A percentile compares a stretch with the other conserved stretches of the same genome.
Evolutionary conservation across 2,888 invertebrate genomes (phyloP).

Genomic region (Spilarctia lutea): DNA sequence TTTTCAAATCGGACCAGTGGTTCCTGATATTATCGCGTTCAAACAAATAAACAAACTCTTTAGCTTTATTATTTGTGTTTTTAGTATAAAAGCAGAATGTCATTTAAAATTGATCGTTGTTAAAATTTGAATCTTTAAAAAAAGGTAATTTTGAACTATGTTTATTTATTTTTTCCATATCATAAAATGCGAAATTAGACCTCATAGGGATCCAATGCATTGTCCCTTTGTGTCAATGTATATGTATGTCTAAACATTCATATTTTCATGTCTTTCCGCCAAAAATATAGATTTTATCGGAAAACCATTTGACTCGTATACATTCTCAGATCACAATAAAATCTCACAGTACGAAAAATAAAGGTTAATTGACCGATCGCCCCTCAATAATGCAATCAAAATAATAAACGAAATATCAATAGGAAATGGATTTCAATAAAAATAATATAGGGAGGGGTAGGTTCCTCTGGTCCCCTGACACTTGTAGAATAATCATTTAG

Average conservation of each 20-base stretch:
- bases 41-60: no score
- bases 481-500: slow-evolving; percentile 51
- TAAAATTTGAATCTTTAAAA: no score
- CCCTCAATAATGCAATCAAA: slow-evolving; percentile 51
- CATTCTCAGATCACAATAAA: neutral
- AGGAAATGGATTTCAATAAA: slow-evolving; percentile 56
- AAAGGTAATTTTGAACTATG: no score
- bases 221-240: neutral
- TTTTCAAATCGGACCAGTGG: no score
- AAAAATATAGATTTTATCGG: no score
- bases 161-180: no score
- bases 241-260: neutral
- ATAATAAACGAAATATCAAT: slow-evolving; percentile 58
- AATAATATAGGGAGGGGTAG: slow-evolving; percentile 51
- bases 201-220: neutral
- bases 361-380: slow-evolving; percentile 49
- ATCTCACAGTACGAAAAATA: slow-evolving; percentile 16
- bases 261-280: neutral
- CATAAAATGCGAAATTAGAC: neutral
- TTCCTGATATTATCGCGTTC: no score
- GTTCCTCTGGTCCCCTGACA: slow-evolving; percentile 47
- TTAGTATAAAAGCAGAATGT: neutral
- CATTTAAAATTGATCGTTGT: no score
- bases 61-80: no score
- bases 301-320: neutral